Base-by-base conservation (phyloP, 2,888 invertebrate species). In the Athetis lepigone region DNA sequence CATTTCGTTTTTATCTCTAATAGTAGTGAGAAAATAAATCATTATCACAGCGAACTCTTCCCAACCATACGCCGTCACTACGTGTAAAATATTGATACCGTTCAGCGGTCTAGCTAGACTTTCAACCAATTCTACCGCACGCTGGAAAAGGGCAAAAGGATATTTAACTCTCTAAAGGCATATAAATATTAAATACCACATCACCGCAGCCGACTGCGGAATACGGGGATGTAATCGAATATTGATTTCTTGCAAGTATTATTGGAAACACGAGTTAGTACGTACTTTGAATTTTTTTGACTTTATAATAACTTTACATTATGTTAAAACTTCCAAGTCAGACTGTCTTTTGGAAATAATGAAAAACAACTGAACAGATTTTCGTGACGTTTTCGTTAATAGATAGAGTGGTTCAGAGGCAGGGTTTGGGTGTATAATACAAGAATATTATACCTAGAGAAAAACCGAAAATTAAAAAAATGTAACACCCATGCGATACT, bases 201-300 rank as follows among this genome's bases (percentile, higher is more conserved):
- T 60, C 33, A 21, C 16, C 1, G 46, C 43, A 52, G 23, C 49
- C 27, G 45, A 29, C 5, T 40, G n/a, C 40, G 55, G 57, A 62
- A 47, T 66, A 36, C 47, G 60, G 43, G 54, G 58, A 64, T 57
- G 40, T 78, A 69, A 75, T 75, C 45, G 58, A 75, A 47, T 77
- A 78, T 75, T 64, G 61, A 77, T 74, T 74, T 47, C 8, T 21
- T 40, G 29, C 27, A 45, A 40, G 55, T 45, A 75, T 64, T 47
- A 60, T 33, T 40, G 19, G 19, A 23, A 39, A 50, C 19, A 16
- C 39, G 40, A 37, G 27, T 33, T 13, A 13, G 13, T 33, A 13
- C 8, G 13, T 33, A 39, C 11, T 49, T n/a, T 27, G 40, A 33
- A 18, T 59, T 42, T 46, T 1, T 33, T 33, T 13, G 33, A 13